phyloP scores from a whole-genome alignment of 92 coral and sea anemone species.

The Phenganax stokvisi region DNA sequence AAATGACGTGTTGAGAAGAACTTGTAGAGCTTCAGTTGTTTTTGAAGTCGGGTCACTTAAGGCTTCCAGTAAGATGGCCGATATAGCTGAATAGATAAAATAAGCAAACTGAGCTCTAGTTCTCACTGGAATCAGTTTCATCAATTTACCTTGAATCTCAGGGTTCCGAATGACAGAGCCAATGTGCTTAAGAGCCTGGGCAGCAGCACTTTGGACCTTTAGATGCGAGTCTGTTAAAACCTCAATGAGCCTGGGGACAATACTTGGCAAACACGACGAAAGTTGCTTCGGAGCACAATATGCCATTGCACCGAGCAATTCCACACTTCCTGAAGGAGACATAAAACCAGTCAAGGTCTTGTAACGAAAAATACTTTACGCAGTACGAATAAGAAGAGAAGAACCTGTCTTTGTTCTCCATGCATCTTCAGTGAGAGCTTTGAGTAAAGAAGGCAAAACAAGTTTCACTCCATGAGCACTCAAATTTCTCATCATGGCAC shows the following conservation, averaged over 20 bases:
- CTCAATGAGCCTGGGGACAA: conserved; percentile 88
- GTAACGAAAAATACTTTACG: no score
- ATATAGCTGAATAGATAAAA: conserved; percentile 58
- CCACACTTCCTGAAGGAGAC: conserved; percentile 74
- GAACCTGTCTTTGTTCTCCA: conserved; percentile 97
- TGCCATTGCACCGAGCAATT: conserved; percentile 97
- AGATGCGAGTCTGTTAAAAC: conserved; percentile 91
- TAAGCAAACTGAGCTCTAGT: not conserved
- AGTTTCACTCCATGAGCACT: conserved; percentile 99
- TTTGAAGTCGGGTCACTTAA: conserved; percentile 87
- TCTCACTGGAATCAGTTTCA: no score
- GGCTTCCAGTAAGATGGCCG: conserved; percentile 88
- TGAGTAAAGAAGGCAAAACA: conserved; percentile 81
- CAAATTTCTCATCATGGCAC: conserved; percentile 95
- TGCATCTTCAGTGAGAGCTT: conserved; percentile 88
- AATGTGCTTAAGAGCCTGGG: conserved; percentile 91
- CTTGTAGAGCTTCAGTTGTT: conserved; percentile 85
- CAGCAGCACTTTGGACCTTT: conserved; percentile 93
- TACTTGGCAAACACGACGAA: conserved; percentile 94
- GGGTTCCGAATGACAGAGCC: conserved; percentile 97
- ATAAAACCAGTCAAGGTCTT: not conserved
- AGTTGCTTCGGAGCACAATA: conserved; percentile 95
- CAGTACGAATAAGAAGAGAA: not conserved
- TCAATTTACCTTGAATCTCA: conserved; percentile 69
- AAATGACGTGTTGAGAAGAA: conserved; percentile 79